These are phyloP conservation scores for human DNA, from an alignment of 2,113 vertebrate genomes.

Conservation along the genomic window GRCh38 chr20:57598501-57599000, in stretches of 20 bases:
- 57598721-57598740: accelerated
- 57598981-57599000: background rate
- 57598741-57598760: background rate
- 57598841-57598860: background rate
- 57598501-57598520: too few relatives aligned
- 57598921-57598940: background rate
- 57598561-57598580: background rate
- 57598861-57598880: background rate
- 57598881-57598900: background rate
- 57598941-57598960: background rate
- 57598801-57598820: background rate
- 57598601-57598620: too few relatives aligned
- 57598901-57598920: background rate
- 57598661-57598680: background rate
- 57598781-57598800: too few relatives aligned
- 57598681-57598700: accelerated
- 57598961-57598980: accelerated
- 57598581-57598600: background rate
- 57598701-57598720: accelerated
- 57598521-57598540: background rate
- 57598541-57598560: background rate
- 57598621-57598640: background rate
- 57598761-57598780: accelerated
- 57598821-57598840: background rate
- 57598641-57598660: accelerated